These are phyloP conservation scores for Heteropelma amictum DNA, from an alignment of 2,888 invertebrate species.

Conservation along the genomic window DNA sequence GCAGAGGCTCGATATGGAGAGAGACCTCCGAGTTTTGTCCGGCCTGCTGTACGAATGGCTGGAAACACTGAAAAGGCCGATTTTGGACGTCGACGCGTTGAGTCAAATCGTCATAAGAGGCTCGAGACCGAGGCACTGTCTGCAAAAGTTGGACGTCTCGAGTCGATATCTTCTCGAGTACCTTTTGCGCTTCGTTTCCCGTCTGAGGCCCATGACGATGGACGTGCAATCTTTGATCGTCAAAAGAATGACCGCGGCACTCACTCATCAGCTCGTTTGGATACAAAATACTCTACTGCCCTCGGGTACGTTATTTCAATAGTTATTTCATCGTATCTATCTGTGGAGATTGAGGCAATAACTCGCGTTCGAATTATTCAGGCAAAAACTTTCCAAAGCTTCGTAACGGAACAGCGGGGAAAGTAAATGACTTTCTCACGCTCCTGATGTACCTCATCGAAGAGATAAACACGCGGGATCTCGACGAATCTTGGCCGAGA, in stretches of 20 bases:
- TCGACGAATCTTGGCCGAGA: conserved; percentile 64
- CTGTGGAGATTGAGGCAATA: too few relatives aligned
- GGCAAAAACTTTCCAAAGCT: conserved; percentile 70
- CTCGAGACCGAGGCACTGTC: conserved; percentile 82
- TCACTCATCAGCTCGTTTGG: conserved; percentile 83
- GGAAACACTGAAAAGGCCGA: conserved; percentile 85
- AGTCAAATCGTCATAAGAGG: conserved; percentile 83
- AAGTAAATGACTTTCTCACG: conserved; percentile 70
- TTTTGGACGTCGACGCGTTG: conserved; percentile 84
- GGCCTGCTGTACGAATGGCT: conserved; percentile 88
- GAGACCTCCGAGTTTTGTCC: conserved; percentile 81
- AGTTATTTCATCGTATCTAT: too few relatives aligned
- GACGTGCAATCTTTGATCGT: conserved; percentile 82
- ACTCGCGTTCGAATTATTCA: too few relatives aligned
- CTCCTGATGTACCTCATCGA: conserved; percentile 71
- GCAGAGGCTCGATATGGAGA: conserved; percentile 83
- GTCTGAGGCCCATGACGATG: conserved; percentile 82
- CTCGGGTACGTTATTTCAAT: conserved; percentile 72
- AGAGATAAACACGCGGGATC: conserved; percentile 71
- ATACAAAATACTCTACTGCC: conserved; percentile 78
- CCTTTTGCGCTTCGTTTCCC: conserved; percentile 83
- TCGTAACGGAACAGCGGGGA: conserved; percentile 71
- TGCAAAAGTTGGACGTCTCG: conserved; percentile 81
- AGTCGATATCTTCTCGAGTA: conserved; percentile 86
- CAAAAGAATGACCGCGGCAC: conserved; percentile 83